Conservation (phyloP, 2,113 vertebrate species). For the Desmodus rotundus region DNA sequence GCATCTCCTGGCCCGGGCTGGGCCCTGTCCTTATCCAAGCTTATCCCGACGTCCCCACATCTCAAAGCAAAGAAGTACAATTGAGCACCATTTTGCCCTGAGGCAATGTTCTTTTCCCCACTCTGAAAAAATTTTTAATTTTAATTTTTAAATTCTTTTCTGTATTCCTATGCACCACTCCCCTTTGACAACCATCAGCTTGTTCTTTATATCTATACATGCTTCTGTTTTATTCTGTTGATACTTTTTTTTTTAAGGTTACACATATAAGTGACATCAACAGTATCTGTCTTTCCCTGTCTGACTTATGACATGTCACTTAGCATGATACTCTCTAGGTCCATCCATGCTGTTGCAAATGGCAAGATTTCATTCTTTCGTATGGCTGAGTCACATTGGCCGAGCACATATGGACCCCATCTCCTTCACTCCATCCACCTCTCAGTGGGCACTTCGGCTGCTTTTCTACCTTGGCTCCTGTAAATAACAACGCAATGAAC, state of each 20-base stretch:
- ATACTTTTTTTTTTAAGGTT: not conserved
- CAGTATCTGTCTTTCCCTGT: not conserved
- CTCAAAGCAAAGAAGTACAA: not conserved
- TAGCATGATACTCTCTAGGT: not conserved
- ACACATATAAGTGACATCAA: not conserved
- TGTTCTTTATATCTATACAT: not conserved
- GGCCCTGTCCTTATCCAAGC: not conserved
- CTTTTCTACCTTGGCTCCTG: not conserved
- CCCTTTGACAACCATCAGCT: not conserved
- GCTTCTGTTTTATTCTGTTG: not conserved
- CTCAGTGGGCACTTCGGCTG: not conserved
- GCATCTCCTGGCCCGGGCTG: not conserved
- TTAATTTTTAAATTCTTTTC: not conserved
- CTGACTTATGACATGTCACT: not conserved
- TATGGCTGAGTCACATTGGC: not conserved
- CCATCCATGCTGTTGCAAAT: not conserved
- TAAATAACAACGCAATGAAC: not conserved
- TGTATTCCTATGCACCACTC: not conserved
- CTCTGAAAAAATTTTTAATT: not conserved
- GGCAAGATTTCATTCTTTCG: not conserved
- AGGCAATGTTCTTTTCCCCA: not conserved
- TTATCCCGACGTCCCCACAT: not conserved
- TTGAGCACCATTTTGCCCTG: not conserved
- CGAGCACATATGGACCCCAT: not conserved
- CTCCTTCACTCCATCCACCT: not conserved